Conservation (phyloP, 2,797 vertebrate species). For the Bothrops alternatus region DNA sequence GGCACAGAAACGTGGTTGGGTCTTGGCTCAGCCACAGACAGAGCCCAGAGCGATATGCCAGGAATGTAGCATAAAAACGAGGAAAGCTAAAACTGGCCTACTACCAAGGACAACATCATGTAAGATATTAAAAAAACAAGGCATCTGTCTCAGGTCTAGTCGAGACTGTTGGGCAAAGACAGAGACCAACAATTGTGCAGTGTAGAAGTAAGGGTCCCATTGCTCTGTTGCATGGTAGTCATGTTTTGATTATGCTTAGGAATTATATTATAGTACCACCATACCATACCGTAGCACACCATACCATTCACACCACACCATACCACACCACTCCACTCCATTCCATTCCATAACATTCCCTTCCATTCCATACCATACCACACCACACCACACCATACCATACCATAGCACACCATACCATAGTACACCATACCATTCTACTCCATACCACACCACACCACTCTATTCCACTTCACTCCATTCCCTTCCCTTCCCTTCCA, state of each 20-base stretch:
- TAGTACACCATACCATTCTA: no score
- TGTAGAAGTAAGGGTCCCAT: not conserved
- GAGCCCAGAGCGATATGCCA: conserved; percentile 60
- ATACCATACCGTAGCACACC: not conserved
- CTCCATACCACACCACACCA: no score
- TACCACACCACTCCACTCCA: no score
- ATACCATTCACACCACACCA: no score
- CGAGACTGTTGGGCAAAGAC: conserved; percentile 31
- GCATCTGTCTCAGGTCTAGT: conserved; percentile 42
- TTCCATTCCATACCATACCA: not conserved
- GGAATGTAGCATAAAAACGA: conserved; percentile 65
- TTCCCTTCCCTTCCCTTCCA: no score
- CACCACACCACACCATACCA: no score
- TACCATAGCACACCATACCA: fast-evolving
- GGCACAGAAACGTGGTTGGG: not conserved
- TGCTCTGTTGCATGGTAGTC: conserved; percentile 15
- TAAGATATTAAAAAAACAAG: conserved; percentile 50
- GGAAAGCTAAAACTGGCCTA: conserved; percentile 57
- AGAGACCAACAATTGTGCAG: not conserved
- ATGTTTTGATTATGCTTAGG: not conserved
- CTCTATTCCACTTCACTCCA: no score
- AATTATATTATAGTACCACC: conserved; percentile 16
- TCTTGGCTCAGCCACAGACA: conserved; percentile 21
- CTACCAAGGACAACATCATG: conserved; percentile 51
- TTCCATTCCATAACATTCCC: not conserved